phyloP scores from a whole-genome alignment of 2,113 vertebrate species.

The Casuarius casuarius region DNA sequence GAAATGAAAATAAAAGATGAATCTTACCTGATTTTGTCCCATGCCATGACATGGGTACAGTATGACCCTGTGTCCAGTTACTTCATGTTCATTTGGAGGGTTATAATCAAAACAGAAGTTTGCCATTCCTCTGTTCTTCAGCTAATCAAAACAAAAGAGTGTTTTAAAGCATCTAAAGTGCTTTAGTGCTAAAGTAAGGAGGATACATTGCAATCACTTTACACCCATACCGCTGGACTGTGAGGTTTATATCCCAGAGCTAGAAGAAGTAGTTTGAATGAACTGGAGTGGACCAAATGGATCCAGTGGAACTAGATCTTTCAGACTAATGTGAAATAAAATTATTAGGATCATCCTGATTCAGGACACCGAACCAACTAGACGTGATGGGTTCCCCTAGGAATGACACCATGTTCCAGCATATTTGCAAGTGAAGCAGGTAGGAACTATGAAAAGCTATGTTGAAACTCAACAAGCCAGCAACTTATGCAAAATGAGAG shows the following conservation, averaged over 20 bases:
- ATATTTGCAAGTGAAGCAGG: not conserved
- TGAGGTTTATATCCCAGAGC: not conserved
- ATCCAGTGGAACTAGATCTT: not conserved
- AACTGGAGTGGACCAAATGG: not conserved
- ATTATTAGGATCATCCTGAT: not conserved
- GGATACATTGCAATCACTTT: not conserved
- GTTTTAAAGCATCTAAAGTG: not conserved
- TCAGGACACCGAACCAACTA: not conserved
- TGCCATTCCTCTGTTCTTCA: conserved; percentile 87
- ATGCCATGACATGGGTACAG: conserved; percentile 93
- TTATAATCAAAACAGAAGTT: conserved; percentile 96
- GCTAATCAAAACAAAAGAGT: conserved; percentile 74
- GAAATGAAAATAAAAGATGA: not conserved
- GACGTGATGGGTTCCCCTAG: not conserved
- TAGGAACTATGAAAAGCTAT: not conserved
- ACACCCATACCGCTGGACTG: not conserved
- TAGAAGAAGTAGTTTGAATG: not conserved
- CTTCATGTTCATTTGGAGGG: conserved; percentile 80
- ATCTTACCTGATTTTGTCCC: conserved; percentile 96
- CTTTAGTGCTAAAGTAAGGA: not conserved
- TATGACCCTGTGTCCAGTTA: conserved; percentile 85
- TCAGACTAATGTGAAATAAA: not conserved
- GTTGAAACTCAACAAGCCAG: not conserved
- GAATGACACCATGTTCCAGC: not conserved
- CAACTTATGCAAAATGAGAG: not conserved